Evolutionary conservation across 2,113 vertebrate species (phyloP), one percentile per base, ranked within the genome.

Genomic region (Brienomyrus brachyistius): DNA sequence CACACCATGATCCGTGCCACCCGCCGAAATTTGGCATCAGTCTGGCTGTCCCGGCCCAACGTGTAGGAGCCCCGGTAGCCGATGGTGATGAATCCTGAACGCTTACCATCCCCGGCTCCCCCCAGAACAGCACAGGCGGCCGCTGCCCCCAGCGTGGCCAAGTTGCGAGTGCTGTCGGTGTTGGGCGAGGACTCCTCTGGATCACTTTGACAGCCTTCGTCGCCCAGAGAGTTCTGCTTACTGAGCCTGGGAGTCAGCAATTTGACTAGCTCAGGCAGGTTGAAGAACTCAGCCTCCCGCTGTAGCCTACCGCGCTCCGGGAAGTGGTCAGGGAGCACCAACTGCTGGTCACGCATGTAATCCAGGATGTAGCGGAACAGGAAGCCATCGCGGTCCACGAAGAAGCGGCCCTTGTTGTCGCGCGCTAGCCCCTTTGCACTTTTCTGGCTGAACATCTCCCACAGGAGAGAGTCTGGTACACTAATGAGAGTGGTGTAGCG

Each of bases 1-100:
- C 97, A 99, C 74, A 99, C 98, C 97, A 97, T 98, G 94, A 98
- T 98, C 91, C 97, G 94, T 0, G 97, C 97, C 93, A 99, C 97
- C 50, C 98, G 94, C 74, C 97, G 96, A 94, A 98, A 99, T 93
- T 98, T 99, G 94, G 97, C 96, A 3, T 99, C 98, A 0, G 98
- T 96, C 93, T 98, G 98, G 93, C 96, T 98, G 94, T 99, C 98
- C 5, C 98, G 95, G 89, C 97, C 97, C 90, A 98, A 92, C 0
- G 98, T 98, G 95, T 98, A 98, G 4, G 98, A 98, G 89, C 98
- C 97, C 6, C 97, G 93, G 93, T 98, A 99, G 90, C 98, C 98
- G 0, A 98, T 96, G 10, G 98, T 98, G 94, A 99, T 98, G 95
- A 99, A 98, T 0, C 98, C 98, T 0, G 97, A 96, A 50, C 96